Conservation (phyloP, 2,797 vertebrate genomes). For the Sylvilagus floridanus region DNA sequence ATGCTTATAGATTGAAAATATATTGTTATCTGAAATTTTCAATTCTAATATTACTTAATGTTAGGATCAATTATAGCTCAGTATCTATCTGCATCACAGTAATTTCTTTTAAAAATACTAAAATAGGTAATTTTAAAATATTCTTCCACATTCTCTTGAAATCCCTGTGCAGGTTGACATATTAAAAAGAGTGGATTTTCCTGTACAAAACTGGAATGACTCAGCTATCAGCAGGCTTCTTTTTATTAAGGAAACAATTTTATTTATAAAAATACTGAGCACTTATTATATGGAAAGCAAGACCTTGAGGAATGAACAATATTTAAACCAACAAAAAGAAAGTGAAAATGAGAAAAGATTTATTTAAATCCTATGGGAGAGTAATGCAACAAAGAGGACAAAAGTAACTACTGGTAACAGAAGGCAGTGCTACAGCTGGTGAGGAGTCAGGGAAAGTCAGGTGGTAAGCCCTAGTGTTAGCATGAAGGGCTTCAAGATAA, state of each 20-base stretch:
- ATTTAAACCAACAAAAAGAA: neutral
- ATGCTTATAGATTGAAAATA: neutral
- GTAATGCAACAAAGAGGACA: rapidly evolving
- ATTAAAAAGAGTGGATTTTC: neutral
- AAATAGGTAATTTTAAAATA: neutral
- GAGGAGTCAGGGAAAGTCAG: neutral
- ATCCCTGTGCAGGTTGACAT: neutral
- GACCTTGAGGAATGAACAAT: neutral
- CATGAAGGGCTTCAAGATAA: neutral
- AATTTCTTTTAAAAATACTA: neutral
- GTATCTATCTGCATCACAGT: neutral
- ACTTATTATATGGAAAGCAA: neutral
- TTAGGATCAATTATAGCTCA: neutral
- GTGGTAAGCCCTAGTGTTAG: neutral
- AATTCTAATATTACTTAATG: slow-evolving; percentile 10
- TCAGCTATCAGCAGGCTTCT: neutral
- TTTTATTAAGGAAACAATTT: slow-evolving; percentile 13
- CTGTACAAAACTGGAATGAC: neutral
- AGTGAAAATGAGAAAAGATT: neutral
- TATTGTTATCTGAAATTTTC: neutral
- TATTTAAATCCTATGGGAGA: neutral
- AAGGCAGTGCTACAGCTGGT: neutral
- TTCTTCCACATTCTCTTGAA: neutral
- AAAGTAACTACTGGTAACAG: rapidly evolving
- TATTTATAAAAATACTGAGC: neutral